Conservation (phyloP, 2,797 vertebrate genomes). For the Acipenser ruthenus region DNA sequence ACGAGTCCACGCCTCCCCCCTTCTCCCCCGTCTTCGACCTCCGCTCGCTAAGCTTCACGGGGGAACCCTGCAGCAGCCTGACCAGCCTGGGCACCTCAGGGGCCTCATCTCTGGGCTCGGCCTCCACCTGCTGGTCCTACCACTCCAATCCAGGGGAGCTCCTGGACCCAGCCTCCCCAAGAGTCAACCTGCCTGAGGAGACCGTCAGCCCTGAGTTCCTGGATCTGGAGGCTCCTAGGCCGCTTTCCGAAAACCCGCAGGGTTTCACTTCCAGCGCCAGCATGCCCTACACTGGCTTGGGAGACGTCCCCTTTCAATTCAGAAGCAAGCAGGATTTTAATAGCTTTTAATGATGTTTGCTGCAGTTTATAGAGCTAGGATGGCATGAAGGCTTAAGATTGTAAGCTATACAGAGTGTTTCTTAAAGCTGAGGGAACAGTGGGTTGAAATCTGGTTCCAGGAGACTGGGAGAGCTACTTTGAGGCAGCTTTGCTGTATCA, state of each 20-base stretch:
- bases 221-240: slow-evolving; percentile 23
- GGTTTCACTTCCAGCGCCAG: slow-evolving; percentile 24
- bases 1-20: slow-evolving; percentile 32
- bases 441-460: no score
- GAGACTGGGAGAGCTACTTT: no score
- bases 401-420: no score
- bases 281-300: slow-evolving; percentile 33
- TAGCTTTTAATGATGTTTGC: no score
- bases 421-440: no score
- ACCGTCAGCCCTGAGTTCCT: slow-evolving; percentile 39
- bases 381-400: no score
- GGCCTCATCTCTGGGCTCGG: slow-evolving; percentile 29
- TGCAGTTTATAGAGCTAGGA: no score
- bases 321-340: slow-evolving; percentile 42
- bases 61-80: neutral
- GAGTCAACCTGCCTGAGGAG: slow-evolving; percentile 60
- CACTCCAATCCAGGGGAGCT: slow-evolving; percentile 14
- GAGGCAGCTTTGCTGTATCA: no score
- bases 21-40: slow-evolving; percentile 28
- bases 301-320: slow-evolving; percentile 41
- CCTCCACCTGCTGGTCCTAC: slow-evolving; percentile 30
- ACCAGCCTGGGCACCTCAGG: slow-evolving; percentile 8
- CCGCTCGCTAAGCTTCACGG: slow-evolving; percentile 27
- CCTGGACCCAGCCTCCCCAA: slow-evolving; percentile 4
- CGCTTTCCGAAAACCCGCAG: slow-evolving; percentile 33